phyloP scores from a whole-genome alignment of 2,113 vertebrate genomes.

The Bos indicus region DNA sequence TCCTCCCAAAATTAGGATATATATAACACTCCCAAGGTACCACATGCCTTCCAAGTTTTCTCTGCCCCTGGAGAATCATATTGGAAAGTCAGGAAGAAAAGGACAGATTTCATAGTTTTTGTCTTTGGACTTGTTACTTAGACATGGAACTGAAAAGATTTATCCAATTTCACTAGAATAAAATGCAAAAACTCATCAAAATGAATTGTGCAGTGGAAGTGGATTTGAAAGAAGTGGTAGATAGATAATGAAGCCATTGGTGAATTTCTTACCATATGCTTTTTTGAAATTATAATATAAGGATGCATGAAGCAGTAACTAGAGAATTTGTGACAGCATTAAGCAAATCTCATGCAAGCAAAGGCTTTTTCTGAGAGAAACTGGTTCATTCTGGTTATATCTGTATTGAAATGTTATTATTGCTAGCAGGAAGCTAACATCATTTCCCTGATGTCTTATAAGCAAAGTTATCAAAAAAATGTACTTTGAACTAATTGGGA shows the following conservation, averaged over 20 bases:
- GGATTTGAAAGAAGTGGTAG: slow-evolving; percentile 28
- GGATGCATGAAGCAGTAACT: slow-evolving; percentile 4
- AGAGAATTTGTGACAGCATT: background rate
- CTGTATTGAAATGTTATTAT: slow-evolving; percentile 36
- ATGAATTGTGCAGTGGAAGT: background rate
- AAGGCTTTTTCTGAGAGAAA: background rate
- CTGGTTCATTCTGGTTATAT: slow-evolving; percentile 5
- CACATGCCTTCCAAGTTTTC: slow-evolving; percentile 53
- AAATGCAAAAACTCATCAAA: background rate
- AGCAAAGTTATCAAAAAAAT: background rate
- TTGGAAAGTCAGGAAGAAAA: background rate
- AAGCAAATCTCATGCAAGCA: background rate
- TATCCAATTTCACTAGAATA: background rate
- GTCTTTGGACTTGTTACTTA: background rate
- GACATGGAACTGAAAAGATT: slow-evolving; percentile 30
- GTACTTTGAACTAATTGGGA: slow-evolving; percentile 53
- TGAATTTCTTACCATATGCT: slow-evolving; percentile 21
- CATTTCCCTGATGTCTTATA: slow-evolving; percentile 30
- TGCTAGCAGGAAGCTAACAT: slow-evolving; percentile 7
- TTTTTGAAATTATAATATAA: slow-evolving; percentile 32
- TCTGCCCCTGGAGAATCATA: slow-evolving; percentile 42
- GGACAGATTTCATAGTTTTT: background rate
- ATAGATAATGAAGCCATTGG: slow-evolving; percentile 7
- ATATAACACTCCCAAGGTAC: slow-evolving; percentile 32
- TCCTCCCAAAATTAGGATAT: slow-evolving; percentile 51